These are phyloP conservation scores for Dallia pectoralis DNA, from an alignment of 2,797 vertebrate genomes.

Conservation along the genomic window DNA sequence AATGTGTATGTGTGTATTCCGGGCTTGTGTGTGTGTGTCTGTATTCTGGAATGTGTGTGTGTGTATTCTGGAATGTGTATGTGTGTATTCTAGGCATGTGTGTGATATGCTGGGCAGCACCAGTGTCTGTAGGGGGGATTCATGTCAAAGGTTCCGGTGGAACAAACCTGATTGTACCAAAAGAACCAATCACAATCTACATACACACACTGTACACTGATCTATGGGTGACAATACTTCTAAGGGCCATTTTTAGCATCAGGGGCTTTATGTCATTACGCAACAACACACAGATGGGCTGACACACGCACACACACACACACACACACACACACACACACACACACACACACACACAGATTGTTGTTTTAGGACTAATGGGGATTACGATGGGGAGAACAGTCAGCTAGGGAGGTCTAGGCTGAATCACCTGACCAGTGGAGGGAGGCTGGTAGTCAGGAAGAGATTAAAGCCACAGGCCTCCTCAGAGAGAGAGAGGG, in stretches of 20 bases:
- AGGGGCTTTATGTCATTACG: constrained; percentile 68
- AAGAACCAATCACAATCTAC: too few relatives aligned
- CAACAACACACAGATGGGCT: constrained; percentile 62
- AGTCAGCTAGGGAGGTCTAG: constrained; percentile 36
- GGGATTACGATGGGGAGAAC: constrained; percentile 55
- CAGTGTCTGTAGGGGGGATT: too few relatives aligned
- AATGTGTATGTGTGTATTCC: too few relatives aligned
- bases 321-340: constrained; percentile 23
- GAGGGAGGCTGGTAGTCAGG: constrained; percentile 24
- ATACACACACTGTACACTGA: constrained; percentile 31
- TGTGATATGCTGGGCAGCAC: too few relatives aligned
- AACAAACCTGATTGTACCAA: too few relatives aligned
- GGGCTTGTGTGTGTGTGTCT: too few relatives aligned
- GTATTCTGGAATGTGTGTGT: too few relatives aligned
- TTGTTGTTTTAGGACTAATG: constrained; percentile 73
- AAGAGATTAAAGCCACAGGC: not conserved
- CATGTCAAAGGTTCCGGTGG: too few relatives aligned
- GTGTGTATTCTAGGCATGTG: too few relatives aligned
- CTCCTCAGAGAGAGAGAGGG: constrained; percentile 14
- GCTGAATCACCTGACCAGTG: constrained; percentile 53
- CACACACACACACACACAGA: constrained; percentile 44
- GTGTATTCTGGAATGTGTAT: too few relatives aligned
- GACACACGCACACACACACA: constrained; percentile 31
- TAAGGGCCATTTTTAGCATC: constrained; percentile 75
- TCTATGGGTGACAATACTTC: constrained; percentile 69